Evolutionary conservation across 92 coral and sea anemone genomes (phyloP).

Genomic region (Porites cylindrica): DNA sequence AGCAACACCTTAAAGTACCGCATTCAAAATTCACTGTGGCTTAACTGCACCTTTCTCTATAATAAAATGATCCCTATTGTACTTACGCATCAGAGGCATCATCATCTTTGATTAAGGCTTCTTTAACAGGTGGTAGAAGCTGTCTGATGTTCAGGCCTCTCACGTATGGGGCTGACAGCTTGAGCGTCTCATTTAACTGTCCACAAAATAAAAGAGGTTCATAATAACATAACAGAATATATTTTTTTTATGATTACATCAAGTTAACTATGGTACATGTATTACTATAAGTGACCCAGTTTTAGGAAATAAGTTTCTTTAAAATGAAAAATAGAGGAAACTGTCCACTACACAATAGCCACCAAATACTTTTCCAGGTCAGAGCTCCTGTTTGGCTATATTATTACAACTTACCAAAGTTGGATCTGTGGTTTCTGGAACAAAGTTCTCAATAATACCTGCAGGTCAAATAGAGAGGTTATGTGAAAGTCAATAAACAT

Average conservation of each 20-base stretch:
- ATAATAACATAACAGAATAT: too few species aligned
- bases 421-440: conserved; percentile 95
- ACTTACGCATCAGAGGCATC: conserved; percentile 98
- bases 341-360: too few species aligned
- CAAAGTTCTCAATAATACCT: conserved; percentile 95
- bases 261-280: too few species aligned
- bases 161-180: conserved; percentile 83
- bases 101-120: conserved; percentile 89
- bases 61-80: not conserved
- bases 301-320: not conserved
- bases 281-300: not conserved
- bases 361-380: too few species aligned
- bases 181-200: conserved; percentile 90
- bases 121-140: conserved; percentile 96
- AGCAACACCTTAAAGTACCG: too few species aligned
- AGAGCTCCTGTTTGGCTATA: too few species aligned
- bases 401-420: conserved; percentile 67
- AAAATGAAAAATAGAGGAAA: not conserved
- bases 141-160: conserved; percentile 85
- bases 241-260: not conserved
- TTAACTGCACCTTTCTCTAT: too few species aligned
- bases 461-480: not conserved
- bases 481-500: too few species aligned
- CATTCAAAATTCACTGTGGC: too few species aligned
- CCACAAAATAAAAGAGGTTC: not conserved